phyloP scores from a whole-genome alignment of 2,113 vertebrate species.

The Cromileptes altivelis region DNA sequence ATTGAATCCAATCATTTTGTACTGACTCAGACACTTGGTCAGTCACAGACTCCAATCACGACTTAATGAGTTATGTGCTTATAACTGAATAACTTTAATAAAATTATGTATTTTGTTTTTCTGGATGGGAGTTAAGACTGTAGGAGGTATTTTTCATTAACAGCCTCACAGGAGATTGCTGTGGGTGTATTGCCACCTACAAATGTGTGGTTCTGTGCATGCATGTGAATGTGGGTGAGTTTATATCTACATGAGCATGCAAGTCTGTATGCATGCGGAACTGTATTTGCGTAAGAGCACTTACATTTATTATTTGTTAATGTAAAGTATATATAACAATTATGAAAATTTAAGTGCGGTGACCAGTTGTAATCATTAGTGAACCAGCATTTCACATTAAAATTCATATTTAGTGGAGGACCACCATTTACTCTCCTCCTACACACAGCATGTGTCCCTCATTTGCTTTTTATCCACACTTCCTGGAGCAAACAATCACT shows the following conservation, averaged over 20 bases:
- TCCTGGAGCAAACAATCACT: constrained; percentile 19
- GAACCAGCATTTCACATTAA: background rate
- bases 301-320: background rate
- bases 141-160: background rate
- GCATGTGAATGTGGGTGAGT: background rate
- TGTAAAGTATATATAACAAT: background rate
- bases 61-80: background rate
- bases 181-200: background rate
- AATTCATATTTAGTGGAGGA: background rate
- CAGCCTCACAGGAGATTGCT: constrained; percentile 7
- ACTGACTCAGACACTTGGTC: too few relatives aligned
- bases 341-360: background rate
- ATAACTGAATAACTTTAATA: too few relatives aligned
- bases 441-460: background rate
- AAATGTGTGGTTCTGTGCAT: background rate
- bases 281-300: background rate
- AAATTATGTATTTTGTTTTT: background rate
- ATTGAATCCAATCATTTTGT: too few relatives aligned
- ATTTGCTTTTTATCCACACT: constrained; percentile 25
- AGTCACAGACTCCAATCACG: too few relatives aligned
- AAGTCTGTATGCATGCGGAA: background rate
- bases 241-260: background rate
- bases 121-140: background rate
- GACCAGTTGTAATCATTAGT: background rate
- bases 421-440: background rate